Evolutionary conservation across 2,113 vertebrate species (phyloP), one percentile per base, ranked within the genome.

Genomic region (Glaucidium brasilianum): DNA sequence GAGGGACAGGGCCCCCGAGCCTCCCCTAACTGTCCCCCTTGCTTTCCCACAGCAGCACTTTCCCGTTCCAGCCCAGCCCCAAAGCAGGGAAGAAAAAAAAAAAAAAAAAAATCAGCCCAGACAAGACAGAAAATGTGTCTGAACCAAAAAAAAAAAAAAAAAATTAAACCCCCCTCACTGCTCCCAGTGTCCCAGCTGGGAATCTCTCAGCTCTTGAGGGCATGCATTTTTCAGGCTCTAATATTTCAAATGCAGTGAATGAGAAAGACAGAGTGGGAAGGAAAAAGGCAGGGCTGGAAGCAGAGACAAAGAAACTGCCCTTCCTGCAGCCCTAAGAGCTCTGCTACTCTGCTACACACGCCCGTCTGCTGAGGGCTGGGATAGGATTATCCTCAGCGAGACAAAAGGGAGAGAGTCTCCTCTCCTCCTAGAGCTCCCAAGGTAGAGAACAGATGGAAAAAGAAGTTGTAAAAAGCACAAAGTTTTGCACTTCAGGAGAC

Each of bases 281-380:
- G 84, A 25, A 67, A 62, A 80, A 95, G 82, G 87, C 80, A 77
- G 86, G 83, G 85, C 91, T 90, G 96, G 75, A 76, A 86, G 91
- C 68, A 89, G 81, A 97, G 94, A 97, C 96, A 97, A 97, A 97
- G 96, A 92, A 97, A 94, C 15, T 62, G 62, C 89, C 95, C 91
- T 93, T 39, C 96, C 95, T 27, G 92, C 94, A 86, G 83, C 92
- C 72, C 12, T 6, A 2, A 10, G 63, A 68, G 88, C 85, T 81
- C 79, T 10, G 63, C 53, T 32, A 6, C 92, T 68, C 7, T 12
- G 29, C 85, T 30, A 7, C 78, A 7, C 94, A 59, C 34, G 60
- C 74, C 78, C 12, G 64, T 2, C 59, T 10, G 39, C n/a, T 4
- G 21, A 45, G 12, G 53, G 29, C 59, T 49, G 71, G 26, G 64